Evolutionary conservation across 2,888 invertebrate genomes (phyloP).

Genomic region (Scaptomyza reducta): DNA sequence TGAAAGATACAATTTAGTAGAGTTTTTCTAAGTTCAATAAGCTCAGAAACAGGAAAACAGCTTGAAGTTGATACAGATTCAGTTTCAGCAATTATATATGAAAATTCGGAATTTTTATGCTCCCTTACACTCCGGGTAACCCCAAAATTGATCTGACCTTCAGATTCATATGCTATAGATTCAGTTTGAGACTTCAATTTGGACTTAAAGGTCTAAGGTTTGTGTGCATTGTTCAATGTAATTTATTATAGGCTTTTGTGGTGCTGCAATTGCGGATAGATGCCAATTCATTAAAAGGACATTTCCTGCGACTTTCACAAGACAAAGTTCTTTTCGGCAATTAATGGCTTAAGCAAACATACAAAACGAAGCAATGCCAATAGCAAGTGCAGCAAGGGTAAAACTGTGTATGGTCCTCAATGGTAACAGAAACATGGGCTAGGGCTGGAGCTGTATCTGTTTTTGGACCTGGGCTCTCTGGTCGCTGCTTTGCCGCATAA

Average conservation of each 20-base stretch:
- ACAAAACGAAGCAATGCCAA: slow-evolving; percentile 29
- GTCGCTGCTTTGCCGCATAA: slow-evolving; percentile 51
- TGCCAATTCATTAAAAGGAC: slow-evolving; percentile 61
- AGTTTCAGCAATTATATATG: neutral
- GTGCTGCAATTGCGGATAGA: slow-evolving; percentile 42
- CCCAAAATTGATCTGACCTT: neutral
- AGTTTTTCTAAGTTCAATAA: neutral
- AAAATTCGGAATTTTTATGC: neutral
- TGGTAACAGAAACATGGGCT: slow-evolving; percentile 4
- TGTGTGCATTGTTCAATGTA: slow-evolving; percentile 10
- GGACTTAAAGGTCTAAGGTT: slow-evolving; percentile 6
- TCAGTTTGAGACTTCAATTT: slow-evolving; percentile 9
- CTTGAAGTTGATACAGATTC: neutral
- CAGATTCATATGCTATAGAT: neutral
- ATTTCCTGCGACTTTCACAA: slow-evolving; percentile 34
- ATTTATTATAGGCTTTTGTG: slow-evolving; percentile 40
- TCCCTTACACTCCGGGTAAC: neutral
- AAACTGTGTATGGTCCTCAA: slow-evolving; percentile 27
- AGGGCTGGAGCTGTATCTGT: slow-evolving; percentile 10
- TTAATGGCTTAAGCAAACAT: slow-evolving; percentile 57
- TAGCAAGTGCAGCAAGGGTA: slow-evolving; percentile 27
- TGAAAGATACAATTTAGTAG: slow-evolving; percentile 7
- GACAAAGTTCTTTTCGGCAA: slow-evolving; percentile 58
- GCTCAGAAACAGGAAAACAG: neutral
- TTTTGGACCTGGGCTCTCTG: slow-evolving; percentile 5